Evolutionary conservation across 2,113 vertebrate genomes (phyloP).

Genomic region (Alethe diademata): DNA sequence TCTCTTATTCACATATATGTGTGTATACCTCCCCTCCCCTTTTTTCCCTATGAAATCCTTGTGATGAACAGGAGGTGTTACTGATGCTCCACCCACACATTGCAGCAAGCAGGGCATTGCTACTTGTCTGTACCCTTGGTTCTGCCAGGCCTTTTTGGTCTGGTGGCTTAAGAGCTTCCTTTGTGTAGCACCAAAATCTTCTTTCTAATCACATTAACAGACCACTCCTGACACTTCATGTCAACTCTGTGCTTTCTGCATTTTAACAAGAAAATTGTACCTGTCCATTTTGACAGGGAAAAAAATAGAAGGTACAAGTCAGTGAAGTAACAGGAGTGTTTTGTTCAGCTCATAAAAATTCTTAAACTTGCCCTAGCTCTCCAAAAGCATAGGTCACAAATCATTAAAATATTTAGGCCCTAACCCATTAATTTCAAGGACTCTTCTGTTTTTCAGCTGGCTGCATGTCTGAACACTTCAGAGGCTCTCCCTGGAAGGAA

Average conservation of each 20-base stretch:
- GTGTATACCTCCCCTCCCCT: fast-evolving
- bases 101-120: neutral
- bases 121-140: neutral
- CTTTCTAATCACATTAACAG: neutral
- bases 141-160: neutral
- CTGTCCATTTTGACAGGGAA: neutral
- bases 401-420: neutral
- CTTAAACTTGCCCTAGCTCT: neutral
- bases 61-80: neutral
- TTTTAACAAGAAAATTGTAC: neutral
- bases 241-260: neutral
- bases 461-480: neutral
- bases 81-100: neutral
- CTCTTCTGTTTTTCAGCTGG: neutral
- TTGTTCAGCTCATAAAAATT: neutral
- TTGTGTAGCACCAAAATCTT: neutral
- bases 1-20: neutral
- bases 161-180: neutral
- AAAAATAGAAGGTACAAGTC: neutral
- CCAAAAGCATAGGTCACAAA: neutral
- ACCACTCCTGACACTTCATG: neutral
- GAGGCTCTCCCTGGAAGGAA: neutral
- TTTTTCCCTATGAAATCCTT: neutral
- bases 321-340: neutral
- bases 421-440: neutral